A percentile compares a stretch with the other conserved stretches of the same genome.
Conservation (phyloP, 2,113 vertebrate species). For the Proteles cristata region DNA sequence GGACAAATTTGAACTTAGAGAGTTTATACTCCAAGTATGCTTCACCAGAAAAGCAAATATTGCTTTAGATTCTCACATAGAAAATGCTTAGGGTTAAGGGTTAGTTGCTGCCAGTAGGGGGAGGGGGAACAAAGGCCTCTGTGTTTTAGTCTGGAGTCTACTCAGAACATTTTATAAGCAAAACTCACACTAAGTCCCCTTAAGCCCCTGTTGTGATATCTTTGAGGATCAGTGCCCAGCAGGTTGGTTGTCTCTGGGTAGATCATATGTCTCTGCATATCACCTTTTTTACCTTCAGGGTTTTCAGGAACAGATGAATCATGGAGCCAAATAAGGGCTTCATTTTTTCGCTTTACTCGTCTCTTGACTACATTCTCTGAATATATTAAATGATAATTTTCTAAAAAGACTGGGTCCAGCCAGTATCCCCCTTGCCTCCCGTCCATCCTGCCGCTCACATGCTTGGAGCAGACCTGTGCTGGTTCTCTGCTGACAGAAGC, state of each 20-base stretch:
- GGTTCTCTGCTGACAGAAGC: background rate
- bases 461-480: background rate
- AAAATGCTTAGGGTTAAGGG: background rate
- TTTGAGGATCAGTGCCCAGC: background rate
- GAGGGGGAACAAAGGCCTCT: background rate
- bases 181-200: background rate
- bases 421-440: background rate
- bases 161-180: background rate
- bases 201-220: fast-evolving
- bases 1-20: background rate
- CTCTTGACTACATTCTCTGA: background rate
- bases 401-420: background rate
- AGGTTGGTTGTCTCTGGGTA: background rate
- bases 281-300: background rate
- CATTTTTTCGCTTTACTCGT: background rate
- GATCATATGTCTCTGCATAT: background rate
- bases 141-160: background rate
- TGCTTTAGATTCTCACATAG: background rate
- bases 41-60: conserved; percentile 25
- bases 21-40: background rate
- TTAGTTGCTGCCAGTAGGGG: background rate
- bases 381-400: background rate
- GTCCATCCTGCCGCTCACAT: background rate
- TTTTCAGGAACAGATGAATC: conserved; percentile 14
- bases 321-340: background rate